Conservation (phyloP, 2,797 vertebrate genomes). For the Xyrichtys novacula region DNA sequence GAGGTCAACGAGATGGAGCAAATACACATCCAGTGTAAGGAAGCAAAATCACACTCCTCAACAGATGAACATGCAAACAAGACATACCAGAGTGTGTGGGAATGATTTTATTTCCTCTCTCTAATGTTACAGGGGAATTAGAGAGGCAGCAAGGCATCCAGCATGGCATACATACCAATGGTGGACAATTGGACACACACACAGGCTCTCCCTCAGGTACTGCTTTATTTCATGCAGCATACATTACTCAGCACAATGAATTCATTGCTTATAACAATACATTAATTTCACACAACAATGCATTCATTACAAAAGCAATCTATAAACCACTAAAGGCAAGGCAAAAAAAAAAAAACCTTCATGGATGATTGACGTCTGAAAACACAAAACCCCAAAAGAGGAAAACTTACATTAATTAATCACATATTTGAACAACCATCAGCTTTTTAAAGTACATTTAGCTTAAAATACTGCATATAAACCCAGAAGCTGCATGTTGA, state of each 20-base stretch:
- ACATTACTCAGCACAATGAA: constrained; percentile 35
- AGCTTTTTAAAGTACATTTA: too few species aligned
- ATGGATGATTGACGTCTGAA: background rate
- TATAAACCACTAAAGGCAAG: constrained; percentile 30
- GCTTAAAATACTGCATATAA: too few species aligned
- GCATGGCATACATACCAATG: constrained; percentile 89
- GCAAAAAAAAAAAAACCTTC: constrained; percentile 36
- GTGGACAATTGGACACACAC: constrained; percentile 90
- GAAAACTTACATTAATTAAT: too few species aligned
- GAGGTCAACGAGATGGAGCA: constrained; percentile 99
- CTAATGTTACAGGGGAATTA: constrained; percentile 90
- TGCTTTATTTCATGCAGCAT: constrained; percentile 49
- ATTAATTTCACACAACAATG: constrained; percentile 39
- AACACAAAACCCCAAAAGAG: constrained; percentile 1
- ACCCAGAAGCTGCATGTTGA: constrained; percentile 22
- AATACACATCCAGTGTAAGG: constrained; percentile 98
- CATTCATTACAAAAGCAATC: constrained; percentile 35
- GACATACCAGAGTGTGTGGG: background rate
- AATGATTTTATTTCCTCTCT: constrained; percentile 13
- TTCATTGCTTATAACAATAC: constrained; percentile 29
- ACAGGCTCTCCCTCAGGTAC: constrained; percentile 87
- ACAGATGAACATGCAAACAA: constrained; percentile 5
- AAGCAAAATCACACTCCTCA: constrained; percentile 6
- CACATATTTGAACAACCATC: background rate
- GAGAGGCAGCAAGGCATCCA: constrained; percentile 95